Evolutionary conservation across 2,888 invertebrate genomes (phyloP), one percentile per base, ranked within the genome.

Genomic region (Cephus nigrinus): DNA sequence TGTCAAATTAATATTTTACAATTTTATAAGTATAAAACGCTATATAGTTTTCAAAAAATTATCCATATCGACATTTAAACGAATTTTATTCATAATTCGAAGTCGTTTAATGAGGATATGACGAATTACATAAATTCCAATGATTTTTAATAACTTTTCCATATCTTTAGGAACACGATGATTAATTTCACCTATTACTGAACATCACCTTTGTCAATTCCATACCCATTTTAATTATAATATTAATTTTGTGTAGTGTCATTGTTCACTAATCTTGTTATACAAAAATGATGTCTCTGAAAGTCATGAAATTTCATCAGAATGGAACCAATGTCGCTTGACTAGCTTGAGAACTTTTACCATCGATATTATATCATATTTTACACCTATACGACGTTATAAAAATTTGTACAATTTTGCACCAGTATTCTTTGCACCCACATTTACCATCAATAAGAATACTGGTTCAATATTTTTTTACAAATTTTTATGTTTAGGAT

Each of bases 1-100:
- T 91, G 81, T 82, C 86, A 77, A 40, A 15, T 40, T 15, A 40
- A 40, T 40, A 5, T 15, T 23, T 15, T 23, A 40, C 1, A 40
- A 40, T 40, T 15, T 40, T 40, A 40, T 40, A 5, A 40, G 15
- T 40, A 40, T 15, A 40, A 15, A 5, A 4, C 15, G 4, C 0
- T 15, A 40, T 4, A 40, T 40, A 1, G 12, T 40, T 40, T 40
- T 4, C 15, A 40, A 15, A 36, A 40, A 40, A 15, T 40, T 12
- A 40, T 40, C 15, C 40, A 40, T 15, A 40, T 40, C 40, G 15
- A 86, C 89, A 82, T 12, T 69, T 69, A n/a, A 69, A 32, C 69
- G 69, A n/a, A 31, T 3, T n/a, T 31, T 31, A 31, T 69, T n/a
- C 9, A 9, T n/a, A 30, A 69, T n/a, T 31, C 69, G 4, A 30